Evolutionary conservation across 2,888 invertebrate species (phyloP).

Genomic region (Mesoligia furuncula): DNA sequence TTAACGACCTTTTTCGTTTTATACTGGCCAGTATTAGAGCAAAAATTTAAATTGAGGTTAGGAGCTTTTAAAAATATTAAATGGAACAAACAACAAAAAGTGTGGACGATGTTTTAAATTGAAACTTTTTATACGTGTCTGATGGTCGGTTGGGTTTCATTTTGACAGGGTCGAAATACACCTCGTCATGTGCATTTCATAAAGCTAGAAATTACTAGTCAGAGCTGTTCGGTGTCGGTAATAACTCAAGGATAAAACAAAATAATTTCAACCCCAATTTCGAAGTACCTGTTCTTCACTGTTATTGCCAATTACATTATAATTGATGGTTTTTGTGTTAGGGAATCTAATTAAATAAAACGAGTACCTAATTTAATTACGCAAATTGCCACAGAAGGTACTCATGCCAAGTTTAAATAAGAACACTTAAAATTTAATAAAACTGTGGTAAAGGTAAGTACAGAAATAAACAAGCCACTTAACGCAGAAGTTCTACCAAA

Average conservation of each 20-base stretch:
- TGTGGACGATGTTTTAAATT: slow-evolving; percentile 45
- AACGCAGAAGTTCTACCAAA: not conserved
- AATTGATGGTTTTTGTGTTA: slow-evolving; percentile 31
- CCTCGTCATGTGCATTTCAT: not conserved
- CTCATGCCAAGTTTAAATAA: slow-evolving; percentile 20
- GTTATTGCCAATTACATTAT: slow-evolving; percentile 37
- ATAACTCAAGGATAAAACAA: not conserved
- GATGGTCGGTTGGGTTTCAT: slow-evolving; percentile 9
- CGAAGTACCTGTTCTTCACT: slow-evolving; percentile 32
- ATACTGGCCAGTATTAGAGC: slow-evolving; percentile 49
- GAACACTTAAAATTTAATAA: slow-evolving; percentile 14
- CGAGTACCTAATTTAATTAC: slow-evolving; percentile 34
- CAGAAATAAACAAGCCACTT: slow-evolving; percentile 3
- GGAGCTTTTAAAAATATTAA: slow-evolving; percentile 62
- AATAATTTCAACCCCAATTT: slow-evolving; percentile 24
- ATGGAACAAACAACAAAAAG: slow-evolving; percentile 45
- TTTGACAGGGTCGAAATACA: slow-evolving; percentile 1
- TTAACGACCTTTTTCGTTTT: slow-evolving; percentile 65
- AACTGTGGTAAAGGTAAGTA: not conserved
- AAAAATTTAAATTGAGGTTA: slow-evolving; percentile 53
- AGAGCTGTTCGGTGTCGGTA: not conserved
- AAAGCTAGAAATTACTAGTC: not conserved
- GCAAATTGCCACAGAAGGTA: slow-evolving; percentile 29
- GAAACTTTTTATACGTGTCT: slow-evolving; percentile 34
- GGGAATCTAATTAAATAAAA: slow-evolving; percentile 45